A percentile compares a stretch with the other conserved stretches of the same genome.
Conservation (phyloP, 92 coral and sea anemone species). For the Porites divaricata region DNA sequence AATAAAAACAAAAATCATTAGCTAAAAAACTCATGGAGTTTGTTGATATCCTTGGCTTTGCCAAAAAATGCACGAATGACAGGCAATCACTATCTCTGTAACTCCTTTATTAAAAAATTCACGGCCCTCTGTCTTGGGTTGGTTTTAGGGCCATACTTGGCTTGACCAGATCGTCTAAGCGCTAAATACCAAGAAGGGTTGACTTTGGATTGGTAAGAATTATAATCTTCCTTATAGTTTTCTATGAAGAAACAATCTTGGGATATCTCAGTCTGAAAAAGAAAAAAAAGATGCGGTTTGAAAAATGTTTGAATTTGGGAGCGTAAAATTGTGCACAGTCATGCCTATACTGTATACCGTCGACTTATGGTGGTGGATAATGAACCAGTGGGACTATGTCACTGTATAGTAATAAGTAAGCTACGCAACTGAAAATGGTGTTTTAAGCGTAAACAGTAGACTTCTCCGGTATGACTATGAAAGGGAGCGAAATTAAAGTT, state of each 20-base stretch:
- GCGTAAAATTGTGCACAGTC: no score
- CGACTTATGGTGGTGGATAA: no score
- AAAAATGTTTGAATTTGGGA: no score
- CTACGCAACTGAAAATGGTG: no score
- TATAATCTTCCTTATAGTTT: conserved; percentile 32
- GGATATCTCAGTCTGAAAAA: background rate
- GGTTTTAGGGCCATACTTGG: conserved; percentile 62
- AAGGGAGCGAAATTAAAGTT: no score
- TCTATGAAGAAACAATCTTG: conserved; percentile 67
- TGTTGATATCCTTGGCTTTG: background rate
- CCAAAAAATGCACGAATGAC: no score
- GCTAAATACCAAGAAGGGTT: conserved; percentile 61
- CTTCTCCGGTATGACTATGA: no score
- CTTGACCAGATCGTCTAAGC: conserved; percentile 45
- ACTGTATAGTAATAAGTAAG: no score
- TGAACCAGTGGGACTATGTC: no score
- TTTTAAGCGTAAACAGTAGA: no score
- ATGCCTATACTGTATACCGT: no score
- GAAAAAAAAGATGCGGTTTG: background rate
- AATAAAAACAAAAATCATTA: background rate
- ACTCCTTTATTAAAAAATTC: background rate
- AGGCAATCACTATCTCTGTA: no score
- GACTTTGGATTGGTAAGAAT: conserved; percentile 50
- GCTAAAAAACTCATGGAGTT: background rate
- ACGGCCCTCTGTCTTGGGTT: conserved; percentile 50